Base-by-base conservation (phyloP, 2,113 vertebrate genomes). In the Muscicapa adusta region DNA sequence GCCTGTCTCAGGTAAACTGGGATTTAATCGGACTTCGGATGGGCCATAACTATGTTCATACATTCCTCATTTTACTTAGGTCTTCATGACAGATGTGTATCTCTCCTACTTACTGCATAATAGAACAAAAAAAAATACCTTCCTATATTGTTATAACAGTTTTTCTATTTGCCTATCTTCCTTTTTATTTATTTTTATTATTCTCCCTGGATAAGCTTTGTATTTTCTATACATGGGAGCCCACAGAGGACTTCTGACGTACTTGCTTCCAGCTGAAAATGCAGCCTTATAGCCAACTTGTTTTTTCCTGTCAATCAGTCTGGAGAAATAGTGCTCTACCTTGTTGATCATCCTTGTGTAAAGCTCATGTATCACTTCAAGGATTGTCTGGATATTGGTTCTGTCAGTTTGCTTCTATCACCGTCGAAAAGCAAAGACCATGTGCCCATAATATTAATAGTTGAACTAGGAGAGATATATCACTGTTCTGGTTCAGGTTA, bases 291-390 rank as follows among this genome's bases (percentile, higher is more conserved):
- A 83, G 51, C 34, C 56, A 86, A 12, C 63, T 85, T 94, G 54
- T 20, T 91, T 90, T 90, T 73, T 56, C 51, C 79, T 92, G 33
- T 93, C 88, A 65, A 83, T 94, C 92, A 80, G 43, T 47, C 63
- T 66, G 82, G 40, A 54, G 60, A 92, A 94, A 58, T 17, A 66
- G n/a, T 33, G 29, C 60, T 92, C 50, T 88, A 29, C 93, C 85
- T 94, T 89, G 78, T 91, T 94, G 82, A 91, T 95, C 90, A 77
- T 92, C 85, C 82, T 83, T 83, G 88, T 94, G 75, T 96, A 93
- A 93, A 95, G 93, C 79, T 92, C 76, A 16, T 92, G 62, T 85
- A 92, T 96, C 96, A 92, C 72, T 77, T 93, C 82, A 85, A 91
- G 92, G 91, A 86, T 83, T 88, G 85, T 86, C 92, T 95, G 76